Evolutionary conservation across 2,113 vertebrate genomes (phyloP).

Genomic region (Pongo abelii): DNA sequence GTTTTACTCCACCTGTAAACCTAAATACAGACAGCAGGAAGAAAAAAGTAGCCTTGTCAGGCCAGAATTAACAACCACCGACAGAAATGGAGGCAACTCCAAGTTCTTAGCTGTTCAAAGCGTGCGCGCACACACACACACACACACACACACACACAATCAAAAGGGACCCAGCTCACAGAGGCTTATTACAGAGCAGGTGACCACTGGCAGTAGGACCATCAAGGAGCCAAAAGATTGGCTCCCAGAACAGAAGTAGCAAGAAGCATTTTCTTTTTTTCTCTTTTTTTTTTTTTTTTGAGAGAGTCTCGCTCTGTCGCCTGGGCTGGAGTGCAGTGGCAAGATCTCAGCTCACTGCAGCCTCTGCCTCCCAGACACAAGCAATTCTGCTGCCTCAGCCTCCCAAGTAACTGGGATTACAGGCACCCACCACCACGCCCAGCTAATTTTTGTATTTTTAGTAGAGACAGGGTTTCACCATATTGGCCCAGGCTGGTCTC

Average conservation of each 20-base stretch:
- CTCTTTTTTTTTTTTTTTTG: too few species aligned
- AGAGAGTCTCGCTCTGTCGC: too few species aligned
- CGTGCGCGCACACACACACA: accelerated
- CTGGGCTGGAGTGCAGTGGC: too few species aligned
- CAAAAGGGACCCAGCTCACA: not conserved
- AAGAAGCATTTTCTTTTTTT: not conserved
- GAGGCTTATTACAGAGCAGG: not conserved
- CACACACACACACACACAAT: not conserved
- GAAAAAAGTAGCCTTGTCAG: conserved; percentile 31
- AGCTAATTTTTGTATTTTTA: too few species aligned
- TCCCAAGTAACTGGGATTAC: too few species aligned
- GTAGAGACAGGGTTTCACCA: too few species aligned
- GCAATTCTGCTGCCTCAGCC: too few species aligned
- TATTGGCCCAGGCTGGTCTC: too few species aligned
- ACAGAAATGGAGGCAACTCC: not conserved
- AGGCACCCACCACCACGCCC: too few species aligned
- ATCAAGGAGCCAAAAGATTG: not conserved
- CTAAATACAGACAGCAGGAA: not conserved
- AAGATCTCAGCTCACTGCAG: too few species aligned
- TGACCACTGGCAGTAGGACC: not conserved
- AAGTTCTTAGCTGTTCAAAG: not conserved
- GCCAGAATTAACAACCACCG: not conserved
- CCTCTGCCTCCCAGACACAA: too few species aligned
- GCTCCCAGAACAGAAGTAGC: not conserved
- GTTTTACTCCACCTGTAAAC: not conserved